Percentiles rank a stretch among this genome's conserved stretches.
Evolutionary conservation across 1,140 invertebrate species (phyloP).

Genomic region (Dendrolimus kikuchii): DNA sequence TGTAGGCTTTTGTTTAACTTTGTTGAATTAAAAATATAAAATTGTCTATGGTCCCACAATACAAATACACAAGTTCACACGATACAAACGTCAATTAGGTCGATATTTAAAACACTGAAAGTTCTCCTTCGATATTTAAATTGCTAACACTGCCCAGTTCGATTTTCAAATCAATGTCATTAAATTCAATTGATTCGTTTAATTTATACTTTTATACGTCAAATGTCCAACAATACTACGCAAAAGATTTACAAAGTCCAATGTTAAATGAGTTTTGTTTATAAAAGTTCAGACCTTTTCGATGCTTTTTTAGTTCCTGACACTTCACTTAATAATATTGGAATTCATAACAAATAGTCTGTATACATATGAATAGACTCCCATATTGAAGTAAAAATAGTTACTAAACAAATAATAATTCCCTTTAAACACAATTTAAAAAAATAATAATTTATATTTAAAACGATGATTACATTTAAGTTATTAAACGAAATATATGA

Average conservation of each 20-base stretch:
- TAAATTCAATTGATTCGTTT: too few species aligned
- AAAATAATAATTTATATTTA: too few species aligned
- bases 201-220: not conserved
- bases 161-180: too few species aligned
- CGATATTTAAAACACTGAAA: too few species aligned
- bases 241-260: too few species aligned
- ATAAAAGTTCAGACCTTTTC: not conserved
- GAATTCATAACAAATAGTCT: constrained; percentile 54
- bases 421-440: too few species aligned
- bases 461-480: too few species aligned
- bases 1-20: constrained; percentile 47
- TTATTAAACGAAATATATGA: too few species aligned
- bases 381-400: constrained; percentile 31
- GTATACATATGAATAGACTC: constrained; percentile 54
- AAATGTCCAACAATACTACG: not conserved
- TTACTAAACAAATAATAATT: too few species aligned
- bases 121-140: too few species aligned
- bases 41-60: constrained; percentile 27
- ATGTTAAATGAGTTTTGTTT: not conserved
- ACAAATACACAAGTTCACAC: constrained; percentile 12
- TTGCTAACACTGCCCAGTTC: too few species aligned
- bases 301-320: constrained; percentile 1
- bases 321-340: constrained; percentile 23
- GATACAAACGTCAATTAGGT: too few species aligned
- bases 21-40: constrained; percentile 59